Base-by-base conservation (phyloP, 1,140 invertebrate genomes). In the Drosophila orena region DNA sequence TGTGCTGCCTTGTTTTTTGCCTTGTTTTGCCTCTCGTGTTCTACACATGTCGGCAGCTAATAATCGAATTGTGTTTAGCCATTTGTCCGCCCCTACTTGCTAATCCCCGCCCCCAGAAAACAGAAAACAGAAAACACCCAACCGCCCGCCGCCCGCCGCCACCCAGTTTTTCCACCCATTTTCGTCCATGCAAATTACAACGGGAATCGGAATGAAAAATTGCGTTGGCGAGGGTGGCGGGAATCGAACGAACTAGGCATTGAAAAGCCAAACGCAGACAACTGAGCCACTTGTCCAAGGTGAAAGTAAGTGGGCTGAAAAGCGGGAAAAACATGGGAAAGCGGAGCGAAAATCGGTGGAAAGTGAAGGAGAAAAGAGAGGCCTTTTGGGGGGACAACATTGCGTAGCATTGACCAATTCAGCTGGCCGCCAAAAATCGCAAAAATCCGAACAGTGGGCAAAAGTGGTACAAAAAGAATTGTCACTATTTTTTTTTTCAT, bases 51-150 rank as follows among this genome's bases (percentile, higher is more conserved):
- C 55, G 52, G 46, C 34, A 61, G 74, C 73, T 86, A 78, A 86
- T 86, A 86, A 86, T 88, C 83, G 74, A 81, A 78, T 78, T 76
- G 61, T 76, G 60, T 47, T 57, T 15, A 55, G 50, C 59, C 44
- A 53, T 38, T 62, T 70, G 50, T 55, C 52, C 50, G 53, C 22
- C 27, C 44, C 35, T 30, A n/a, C n/a, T 24, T 38, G 35, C 30
- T 44, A 49, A 71, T 71, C 38, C 40, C 62, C 7, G 14, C 37
- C 35, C 50, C 62, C 5, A 14, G 14, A 38, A 38, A 38, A 14
- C n/a, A 62, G n/a, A n/a, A n/a, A n/a, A n/a, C n/a, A n/a, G n/a
- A n/a, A 57, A 24, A 15, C 52, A 8, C 64, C 59, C 46, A 43
- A 1, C 2, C 1, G 17, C 17, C 17, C 10, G 4, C n/a, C n/a